Conservation (phyloP, 2,888 invertebrate genomes). For the Tubulanus polymorphus region DNA sequence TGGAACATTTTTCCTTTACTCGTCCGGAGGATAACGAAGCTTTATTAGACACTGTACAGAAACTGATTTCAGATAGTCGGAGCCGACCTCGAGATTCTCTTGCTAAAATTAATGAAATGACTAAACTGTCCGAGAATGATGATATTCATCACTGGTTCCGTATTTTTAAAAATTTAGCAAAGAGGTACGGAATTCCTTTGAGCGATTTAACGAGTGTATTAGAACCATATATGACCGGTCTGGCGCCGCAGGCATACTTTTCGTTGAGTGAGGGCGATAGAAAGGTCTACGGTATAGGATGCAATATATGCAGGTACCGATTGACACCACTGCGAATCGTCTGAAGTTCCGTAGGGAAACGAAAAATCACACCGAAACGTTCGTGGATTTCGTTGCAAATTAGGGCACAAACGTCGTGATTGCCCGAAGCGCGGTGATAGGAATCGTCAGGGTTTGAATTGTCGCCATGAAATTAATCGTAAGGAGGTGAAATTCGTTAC, state of each 20-base stretch:
- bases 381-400: neutral
- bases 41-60: neutral
- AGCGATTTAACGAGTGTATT: neutral
- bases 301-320: neutral
- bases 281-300: no score
- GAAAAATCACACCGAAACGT: neutral
- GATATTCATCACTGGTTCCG: neutral
- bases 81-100: no score
- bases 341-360: neutral
- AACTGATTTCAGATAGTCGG: no score
- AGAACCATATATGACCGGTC: slow-evolving; percentile 1
- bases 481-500: no score
- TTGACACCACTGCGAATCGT: neutral
- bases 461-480: no score
- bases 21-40: neutral
- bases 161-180: neutral
- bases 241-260: neutral
- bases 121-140: neutral
- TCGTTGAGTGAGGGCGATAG: no score
- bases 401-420: no score
- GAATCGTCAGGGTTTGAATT: no score
- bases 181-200: neutral
- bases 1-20: neutral
- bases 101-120: neutral
- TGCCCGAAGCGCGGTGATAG: no score